Base-by-base conservation (phyloP, 2,888 invertebrate genomes). In the Axea sp. region DNA sequence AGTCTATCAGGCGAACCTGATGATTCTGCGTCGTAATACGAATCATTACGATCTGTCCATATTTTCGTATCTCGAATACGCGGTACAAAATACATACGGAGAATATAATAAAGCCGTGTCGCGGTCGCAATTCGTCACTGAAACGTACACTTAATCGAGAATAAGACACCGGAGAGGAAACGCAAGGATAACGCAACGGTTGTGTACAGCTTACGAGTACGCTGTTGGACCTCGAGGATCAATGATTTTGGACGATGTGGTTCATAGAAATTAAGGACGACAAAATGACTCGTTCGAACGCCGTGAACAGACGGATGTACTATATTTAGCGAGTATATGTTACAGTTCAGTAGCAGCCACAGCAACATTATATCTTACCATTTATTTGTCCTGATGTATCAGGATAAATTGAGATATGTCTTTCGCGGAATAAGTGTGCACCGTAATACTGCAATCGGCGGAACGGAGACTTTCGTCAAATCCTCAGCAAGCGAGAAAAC, bases 401-500 rank as follows among this genome's bases (percentile, higher is more conserved):
- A 71, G 62, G 71, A 15, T 33, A 41, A 47, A 64, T 71, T 47
- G 62, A 67, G 75, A 72, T 75, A 75, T 72, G 72, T 72, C 62
- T 68, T 72, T 67, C 72, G 67, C 67, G 67, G 68, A 62, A 57
- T 60, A 24, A 57, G 47, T 73, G 69, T 77, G 77, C 73, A 75
- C 69, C 59, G 73, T 77, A 77, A 79, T 79, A 77, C 77, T 77
- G 75, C 47, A 73, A 75, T 78, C 68, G 76, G 78, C 73, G 74
- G 74, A 75, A 68, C 62, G 49, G 62, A 53, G 43, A 67, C 67
- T 57, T 51, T 47, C 67, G 60, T 49, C 31, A 11, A 8, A 15
- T 15, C 53, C 5, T 45, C n/a, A 49, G 31, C 49, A 12, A 22
- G 4, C 6, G 19, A 35, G 8, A 1, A 43, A 19, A 39, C 8